A percentile compares a stretch with the other conserved stretches of the same genome.
Evolutionary conservation across 2,797 vertebrate genomes (phyloP).

Genomic region (Steatocranus sp.): DNA sequence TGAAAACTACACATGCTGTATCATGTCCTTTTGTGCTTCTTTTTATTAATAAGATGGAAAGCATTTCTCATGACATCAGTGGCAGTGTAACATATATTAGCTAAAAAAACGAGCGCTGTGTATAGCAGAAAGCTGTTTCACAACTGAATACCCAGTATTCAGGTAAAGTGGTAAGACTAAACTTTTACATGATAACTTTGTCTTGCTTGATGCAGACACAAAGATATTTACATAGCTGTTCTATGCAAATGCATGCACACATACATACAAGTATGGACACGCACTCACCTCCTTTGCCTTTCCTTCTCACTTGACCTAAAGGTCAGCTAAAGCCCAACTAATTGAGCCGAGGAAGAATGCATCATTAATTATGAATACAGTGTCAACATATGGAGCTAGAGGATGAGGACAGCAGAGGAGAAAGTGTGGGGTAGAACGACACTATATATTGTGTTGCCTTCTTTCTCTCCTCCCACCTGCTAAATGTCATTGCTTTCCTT

Average conservation of each 20-base stretch:
- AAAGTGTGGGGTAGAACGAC: not conserved
- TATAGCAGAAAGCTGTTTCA: not conserved
- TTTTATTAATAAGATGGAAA: not conserved
- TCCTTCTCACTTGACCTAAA: slow-evolving; percentile 3
- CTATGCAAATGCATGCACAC: not conserved
- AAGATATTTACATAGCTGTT: not conserved
- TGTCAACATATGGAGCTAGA: not conserved
- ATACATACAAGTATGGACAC: not conserved
- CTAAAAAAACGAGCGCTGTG: not conserved
- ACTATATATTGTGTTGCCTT: not conserved
- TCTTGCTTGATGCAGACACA: not conserved
- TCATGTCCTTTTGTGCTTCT: not conserved
- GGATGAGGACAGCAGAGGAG: not conserved
- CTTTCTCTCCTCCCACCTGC: not conserved
- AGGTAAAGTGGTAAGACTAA: not conserved
- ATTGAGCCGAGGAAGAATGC: not conserved
- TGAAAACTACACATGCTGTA: not conserved
- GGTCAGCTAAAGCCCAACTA: slow-evolving; percentile 8
- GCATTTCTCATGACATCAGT: not conserved
- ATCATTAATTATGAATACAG: slow-evolving; percentile 30
- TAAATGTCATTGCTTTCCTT: slow-evolving; percentile 23
- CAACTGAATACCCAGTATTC: not conserved
- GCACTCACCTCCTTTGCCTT: not conserved
- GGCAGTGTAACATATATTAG: not conserved
- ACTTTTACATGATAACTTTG: not conserved